phyloP scores from a whole-genome alignment of 2,113 vertebrate genomes.

The Pedetes capensis region DNA sequence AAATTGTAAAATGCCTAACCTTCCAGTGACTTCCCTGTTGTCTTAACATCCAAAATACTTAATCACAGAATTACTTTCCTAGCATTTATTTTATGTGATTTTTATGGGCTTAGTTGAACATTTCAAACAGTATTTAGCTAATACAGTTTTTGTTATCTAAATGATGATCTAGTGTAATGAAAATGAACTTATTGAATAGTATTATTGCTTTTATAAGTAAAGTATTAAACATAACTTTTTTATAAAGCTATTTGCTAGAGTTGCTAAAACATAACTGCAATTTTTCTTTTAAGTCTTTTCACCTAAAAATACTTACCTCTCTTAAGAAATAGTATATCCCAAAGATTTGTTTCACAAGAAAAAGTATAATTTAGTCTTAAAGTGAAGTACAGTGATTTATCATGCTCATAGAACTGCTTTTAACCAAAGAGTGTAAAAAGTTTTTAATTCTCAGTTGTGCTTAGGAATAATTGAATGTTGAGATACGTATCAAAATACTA shows the following conservation, averaged over 20 bases:
- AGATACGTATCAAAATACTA: neutral
- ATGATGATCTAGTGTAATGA: conserved; percentile 12
- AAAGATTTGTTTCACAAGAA: conserved; percentile 38
- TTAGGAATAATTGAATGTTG: neutral
- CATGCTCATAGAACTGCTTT: conserved; percentile 27
- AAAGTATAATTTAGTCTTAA: conserved; percentile 37
- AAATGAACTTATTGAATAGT: conserved; percentile 24
- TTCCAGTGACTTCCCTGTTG: conserved; percentile 7
- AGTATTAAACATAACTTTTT: conserved; percentile 20
- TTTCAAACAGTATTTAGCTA: conserved; percentile 24
- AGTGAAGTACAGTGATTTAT: conserved; percentile 57
- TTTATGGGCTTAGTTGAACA: conserved; percentile 27
- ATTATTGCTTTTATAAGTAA: conserved; percentile 25
- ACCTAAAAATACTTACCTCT: conserved; percentile 27
- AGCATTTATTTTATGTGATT: neutral
- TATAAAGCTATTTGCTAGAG: neutral
- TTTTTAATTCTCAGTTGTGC: conserved; percentile 37
- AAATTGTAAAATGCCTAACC: conserved; percentile 42
- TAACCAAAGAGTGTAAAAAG: neutral
- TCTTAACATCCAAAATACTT: conserved; percentile 43
- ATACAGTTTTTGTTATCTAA: conserved; percentile 43
- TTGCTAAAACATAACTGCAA: neutral
- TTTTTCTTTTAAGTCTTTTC: neutral
- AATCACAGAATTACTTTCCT: conserved; percentile 27
- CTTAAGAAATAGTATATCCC: neutral